Evolutionary conservation across 2,888 invertebrate species (phyloP), one percentile per base, ranked within the genome.

Genomic region (Oligia latruncula): DNA sequence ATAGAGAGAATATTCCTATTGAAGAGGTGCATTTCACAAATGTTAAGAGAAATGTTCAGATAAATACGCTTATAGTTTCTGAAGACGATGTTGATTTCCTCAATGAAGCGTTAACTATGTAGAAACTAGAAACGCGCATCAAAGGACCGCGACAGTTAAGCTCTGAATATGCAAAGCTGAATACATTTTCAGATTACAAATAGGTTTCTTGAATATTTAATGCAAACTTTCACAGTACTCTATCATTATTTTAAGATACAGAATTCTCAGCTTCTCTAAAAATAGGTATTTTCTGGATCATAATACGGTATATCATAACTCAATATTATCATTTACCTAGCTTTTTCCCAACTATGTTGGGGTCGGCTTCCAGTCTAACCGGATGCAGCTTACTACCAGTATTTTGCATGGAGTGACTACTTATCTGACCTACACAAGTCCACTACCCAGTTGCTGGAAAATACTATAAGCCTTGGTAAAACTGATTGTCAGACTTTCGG

Each of bases 121-220:
- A 55, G 46, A 52, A 81, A 81, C 46, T 75, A 80, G 66, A 75
- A 64, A 58, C 46, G n/a, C 58, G 9, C 40, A 70, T 76, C 82
- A 81, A 71, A 71, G 70, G 52, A 23, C 20, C 20, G 76, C 35
- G 49, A 66, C 70, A 70, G 77, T 49, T 49, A 11, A 43, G 43
- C 70, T 82, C 70, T 81, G 81, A 81, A 81, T 77, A 81, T 81
- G 64, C 82, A 81, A 64, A 23, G 80, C 17, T 75, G 82, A 70
- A 81, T 70, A 76, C 49, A 81, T 58, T 80, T 75, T 75, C 81
- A 80, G 68, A 80, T 81, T 55, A 67, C 55, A 76, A 81, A 81
- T 76, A 64, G 43, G 35, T 71, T 60, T 70, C 52, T 70, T 77
- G 81, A 82, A 81, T 82, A 77, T 77, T 82, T 60, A 52, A 70